These are phyloP conservation scores for Xestia xanthographa DNA, from an alignment of 2,888 invertebrate species.

Conservation along the genomic window DNA sequence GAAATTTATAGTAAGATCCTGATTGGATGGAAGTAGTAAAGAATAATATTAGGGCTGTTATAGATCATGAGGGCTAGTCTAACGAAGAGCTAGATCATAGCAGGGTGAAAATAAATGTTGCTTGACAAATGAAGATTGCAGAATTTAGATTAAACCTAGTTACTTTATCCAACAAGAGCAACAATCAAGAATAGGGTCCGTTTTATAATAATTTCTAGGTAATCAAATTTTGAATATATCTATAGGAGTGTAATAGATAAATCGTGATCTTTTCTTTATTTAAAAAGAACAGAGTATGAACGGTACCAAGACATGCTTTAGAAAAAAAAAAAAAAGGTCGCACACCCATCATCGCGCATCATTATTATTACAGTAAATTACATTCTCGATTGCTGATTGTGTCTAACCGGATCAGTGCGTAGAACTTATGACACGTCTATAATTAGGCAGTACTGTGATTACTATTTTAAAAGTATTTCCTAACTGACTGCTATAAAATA, in stretches of 20 bases:
- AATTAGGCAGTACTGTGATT: too few relatives aligned
- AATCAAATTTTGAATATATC: neutral
- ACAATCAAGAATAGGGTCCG: neutral
- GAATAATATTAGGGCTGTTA: neutral
- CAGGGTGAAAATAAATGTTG: neutral
- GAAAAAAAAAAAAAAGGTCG: constrained; percentile 40
- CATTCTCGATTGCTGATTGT: neutral
- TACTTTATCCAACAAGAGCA: neutral
- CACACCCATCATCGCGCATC: constrained; percentile 6
- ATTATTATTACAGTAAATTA: constrained; percentile 47
- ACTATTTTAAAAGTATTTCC: too few relatives aligned
- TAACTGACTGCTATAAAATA: too few relatives aligned
- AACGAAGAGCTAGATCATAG: neutral
- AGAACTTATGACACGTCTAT: neutral
- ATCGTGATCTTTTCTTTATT: constrained; percentile 25
- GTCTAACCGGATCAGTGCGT: neutral
- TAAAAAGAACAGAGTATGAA: constrained; percentile 37
- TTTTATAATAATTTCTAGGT: neutral
- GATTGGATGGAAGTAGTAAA: neutral
- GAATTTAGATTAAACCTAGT: neutral
- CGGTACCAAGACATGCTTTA: constrained; percentile 23
- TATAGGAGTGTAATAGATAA: constrained; percentile 8
- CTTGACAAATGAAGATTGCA: neutral
- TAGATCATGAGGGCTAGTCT: neutral
- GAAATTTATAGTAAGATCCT: neutral